Percentiles rank a stretch among this genome's conserved stretches.
phyloP scores from a whole-genome alignment of 2,888 invertebrate species.

The Enoplolaimus lenunculus region DNA sequence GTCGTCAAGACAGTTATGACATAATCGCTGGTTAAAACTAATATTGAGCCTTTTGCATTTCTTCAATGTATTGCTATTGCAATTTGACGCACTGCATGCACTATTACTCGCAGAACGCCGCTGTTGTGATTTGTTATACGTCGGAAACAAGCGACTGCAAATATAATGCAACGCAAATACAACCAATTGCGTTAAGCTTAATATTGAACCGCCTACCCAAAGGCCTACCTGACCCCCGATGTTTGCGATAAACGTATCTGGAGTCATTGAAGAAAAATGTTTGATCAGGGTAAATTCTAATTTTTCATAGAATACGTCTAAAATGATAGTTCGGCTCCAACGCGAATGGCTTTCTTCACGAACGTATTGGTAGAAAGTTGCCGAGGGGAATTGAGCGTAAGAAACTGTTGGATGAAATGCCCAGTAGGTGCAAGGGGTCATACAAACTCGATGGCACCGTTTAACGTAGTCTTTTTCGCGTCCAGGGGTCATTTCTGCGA shows the following conservation, averaged over 20 bases:
- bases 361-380: background rate
- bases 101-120: too few species aligned
- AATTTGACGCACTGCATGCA: too few species aligned
- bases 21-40: too few species aligned
- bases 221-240: conserved; percentile 12
- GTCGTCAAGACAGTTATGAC: too few species aligned
- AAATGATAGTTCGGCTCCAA: background rate
- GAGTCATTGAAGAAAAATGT: conserved; percentile 8
- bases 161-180: background rate
- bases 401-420: conserved; percentile 31
- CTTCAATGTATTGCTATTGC: too few species aligned
- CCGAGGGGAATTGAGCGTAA: conserved; percentile 29
- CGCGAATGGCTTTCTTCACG: background rate
- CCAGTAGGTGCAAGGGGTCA: conserved; percentile 33
- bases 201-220: background rate
- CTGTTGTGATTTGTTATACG: too few species aligned
- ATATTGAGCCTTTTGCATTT: too few species aligned
- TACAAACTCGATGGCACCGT: conserved; percentile 25
- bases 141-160: background rate
- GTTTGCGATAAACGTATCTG: conserved; percentile 6
- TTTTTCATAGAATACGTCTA: background rate
- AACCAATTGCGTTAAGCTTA: background rate
- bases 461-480: background rate
- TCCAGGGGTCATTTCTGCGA: background rate
- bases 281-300: conserved; percentile 4